A percentile compares a stretch with the other conserved stretches of the same genome.
Evolutionary conservation across 1,140 invertebrate species (phyloP).

Genomic region (Ips typographus): DNA sequence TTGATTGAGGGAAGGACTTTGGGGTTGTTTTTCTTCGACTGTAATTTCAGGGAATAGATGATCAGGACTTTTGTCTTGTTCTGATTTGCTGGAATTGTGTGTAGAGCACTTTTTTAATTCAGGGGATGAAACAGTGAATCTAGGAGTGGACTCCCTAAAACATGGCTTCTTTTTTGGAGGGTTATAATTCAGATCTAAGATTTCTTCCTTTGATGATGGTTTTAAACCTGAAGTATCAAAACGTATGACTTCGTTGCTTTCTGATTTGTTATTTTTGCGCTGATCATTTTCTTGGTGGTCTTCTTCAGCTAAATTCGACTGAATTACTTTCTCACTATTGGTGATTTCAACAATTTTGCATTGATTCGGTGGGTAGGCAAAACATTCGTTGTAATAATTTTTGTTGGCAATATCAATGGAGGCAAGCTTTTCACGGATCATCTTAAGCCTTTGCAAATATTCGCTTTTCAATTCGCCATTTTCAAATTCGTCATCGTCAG

Average conservation of each 20-base stretch:
- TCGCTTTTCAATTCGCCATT: slow-evolving; percentile 11
- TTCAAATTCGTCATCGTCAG: slow-evolving; percentile 1
- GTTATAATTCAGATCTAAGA: slow-evolving; percentile 23
- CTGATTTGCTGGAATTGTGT: slow-evolving; percentile 13
- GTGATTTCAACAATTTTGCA: slow-evolving; percentile 23
- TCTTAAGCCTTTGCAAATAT: slow-evolving; percentile 18
- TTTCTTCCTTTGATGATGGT: slow-evolving; percentile 3
- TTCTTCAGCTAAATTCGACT: not conserved
- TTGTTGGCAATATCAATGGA: slow-evolving; percentile 20
- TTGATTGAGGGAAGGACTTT: not conserved
- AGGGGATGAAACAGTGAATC: slow-evolving; percentile 2
- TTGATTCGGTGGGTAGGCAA: not conserved
- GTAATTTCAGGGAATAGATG: slow-evolving; percentile 6
- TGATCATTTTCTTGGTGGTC: not conserved
- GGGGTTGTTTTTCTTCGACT: not conserved
- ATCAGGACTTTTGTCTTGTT: not conserved
- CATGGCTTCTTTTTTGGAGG: slow-evolving; percentile 24
- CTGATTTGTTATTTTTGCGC: not conserved
- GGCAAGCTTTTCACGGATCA: slow-evolving; percentile 18
- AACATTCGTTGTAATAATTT: slow-evolving; percentile 20
- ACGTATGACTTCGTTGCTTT: not conserved
- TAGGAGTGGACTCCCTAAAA: slow-evolving; percentile 16
- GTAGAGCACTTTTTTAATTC: not conserved
- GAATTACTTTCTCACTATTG: not conserved
- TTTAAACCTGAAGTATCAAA: not conserved